Conservation (phyloP, 2,113 vertebrate species). For the Natator depressus region DNA sequence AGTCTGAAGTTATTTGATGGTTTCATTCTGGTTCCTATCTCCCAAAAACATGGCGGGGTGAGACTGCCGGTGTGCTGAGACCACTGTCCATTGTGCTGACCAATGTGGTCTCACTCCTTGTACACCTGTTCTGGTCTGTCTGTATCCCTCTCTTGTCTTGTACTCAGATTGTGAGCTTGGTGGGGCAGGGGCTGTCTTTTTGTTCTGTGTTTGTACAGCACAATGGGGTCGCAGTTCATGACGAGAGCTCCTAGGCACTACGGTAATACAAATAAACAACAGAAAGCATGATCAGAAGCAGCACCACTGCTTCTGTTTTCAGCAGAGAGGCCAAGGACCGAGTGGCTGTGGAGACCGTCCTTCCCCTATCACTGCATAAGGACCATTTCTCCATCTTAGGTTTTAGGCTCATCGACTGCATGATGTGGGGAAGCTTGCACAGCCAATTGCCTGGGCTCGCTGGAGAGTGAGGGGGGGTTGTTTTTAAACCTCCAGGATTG, state of each 20-base stretch:
- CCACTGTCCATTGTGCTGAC: neutral
- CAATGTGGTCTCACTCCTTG: neutral
- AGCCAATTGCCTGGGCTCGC: neutral
- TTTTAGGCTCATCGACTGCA: neutral
- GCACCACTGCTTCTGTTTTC: neutral
- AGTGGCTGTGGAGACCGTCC: neutral
- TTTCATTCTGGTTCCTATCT: slow-evolving; percentile 21
- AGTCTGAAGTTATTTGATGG: slow-evolving; percentile 15
- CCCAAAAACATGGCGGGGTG: neutral
- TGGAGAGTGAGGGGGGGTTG: neutral
- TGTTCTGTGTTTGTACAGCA: neutral
- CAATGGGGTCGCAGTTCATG: neutral
- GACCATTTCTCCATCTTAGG: neutral
- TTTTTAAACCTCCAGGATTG: neutral
- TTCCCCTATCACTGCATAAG: neutral
- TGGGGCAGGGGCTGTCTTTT: neutral
- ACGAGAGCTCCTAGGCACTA: neutral
- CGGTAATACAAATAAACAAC: neutral
- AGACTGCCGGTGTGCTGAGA: neutral
- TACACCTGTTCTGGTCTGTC: neutral
- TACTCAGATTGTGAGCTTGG: neutral
- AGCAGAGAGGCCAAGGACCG: neutral
- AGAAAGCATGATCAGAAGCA: neutral
- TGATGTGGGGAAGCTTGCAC: neutral
- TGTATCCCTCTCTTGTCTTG: neutral